Evolutionary conservation across 2,113 vertebrate genomes (phyloP), one percentile per base, ranked within the genome.

Genomic region (Sakesphorus luctuosus): DNA sequence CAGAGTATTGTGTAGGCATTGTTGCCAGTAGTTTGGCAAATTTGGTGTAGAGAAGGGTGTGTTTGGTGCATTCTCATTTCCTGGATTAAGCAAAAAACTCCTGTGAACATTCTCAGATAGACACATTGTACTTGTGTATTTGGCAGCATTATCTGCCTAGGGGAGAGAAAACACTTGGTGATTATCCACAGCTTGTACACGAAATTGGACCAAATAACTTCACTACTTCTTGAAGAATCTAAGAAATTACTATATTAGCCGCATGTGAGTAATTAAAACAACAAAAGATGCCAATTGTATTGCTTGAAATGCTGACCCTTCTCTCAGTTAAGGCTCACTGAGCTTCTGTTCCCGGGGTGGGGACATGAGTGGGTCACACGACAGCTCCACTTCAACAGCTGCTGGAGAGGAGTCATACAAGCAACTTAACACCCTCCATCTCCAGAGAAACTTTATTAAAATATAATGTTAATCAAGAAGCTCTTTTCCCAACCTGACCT

Each of bases 361-460:
- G 46, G 31, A 78, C 58, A 43, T n/a, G 0, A 0, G 12, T 1
- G 8, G 49, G 24, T 49, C 81, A 76, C 16, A 69, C 31, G 74
- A 79, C 3, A 17, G 35, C 35, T 75, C 67, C 36, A 20, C 35
- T 91, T 87, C 69, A 50, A 56, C 35, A 69, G 69, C 17, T 13
- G 4, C 3, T 55, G 59, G 44, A 72, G 21, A 62, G 9, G 29
- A 78, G 46, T 62, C 53, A 61, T 38, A 25, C 68, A 62, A 94
- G 58, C 12, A 86, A 66, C 28, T 56, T 55, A 47, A 69, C 33
- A 66, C 28, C 23, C 68, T 89, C 16, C 43, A 63, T 65, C 44
- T 93, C 68, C 85, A 71, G 56, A 73, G 53, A 53, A 92, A 76
- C 33, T 71, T 93, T 28, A 84, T 72, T 89, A 47, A 80, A 81